phyloP scores from a whole-genome alignment of 2,888 invertebrate genomes.

The Tryphoninae sp. region DNA sequence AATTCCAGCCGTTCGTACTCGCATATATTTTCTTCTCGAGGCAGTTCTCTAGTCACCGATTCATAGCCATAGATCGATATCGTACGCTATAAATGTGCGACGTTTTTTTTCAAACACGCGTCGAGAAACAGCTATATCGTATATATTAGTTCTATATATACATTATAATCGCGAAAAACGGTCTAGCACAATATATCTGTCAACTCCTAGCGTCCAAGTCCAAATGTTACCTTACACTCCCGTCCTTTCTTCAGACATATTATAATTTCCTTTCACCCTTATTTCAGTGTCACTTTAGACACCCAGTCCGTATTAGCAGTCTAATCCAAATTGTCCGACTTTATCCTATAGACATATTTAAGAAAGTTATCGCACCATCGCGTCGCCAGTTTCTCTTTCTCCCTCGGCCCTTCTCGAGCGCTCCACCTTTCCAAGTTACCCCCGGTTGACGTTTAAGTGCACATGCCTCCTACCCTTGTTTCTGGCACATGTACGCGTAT shows the following conservation, averaged over 20 bases:
- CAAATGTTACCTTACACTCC: too few relatives aligned
- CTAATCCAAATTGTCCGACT: too few relatives aligned
- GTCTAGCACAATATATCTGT: too few relatives aligned
- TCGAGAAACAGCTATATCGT: slow-evolving; percentile 23
- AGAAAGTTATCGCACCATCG: slow-evolving; percentile 29
- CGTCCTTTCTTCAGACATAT: too few relatives aligned
- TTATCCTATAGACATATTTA: slow-evolving; percentile 6
- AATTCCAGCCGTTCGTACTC: background rate
- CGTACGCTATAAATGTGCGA: slow-evolving; percentile 35
- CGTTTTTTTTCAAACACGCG: slow-evolving; percentile 17
- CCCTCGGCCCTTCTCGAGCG: slow-evolving; percentile 2
- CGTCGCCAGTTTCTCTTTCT: slow-evolving; percentile 21
- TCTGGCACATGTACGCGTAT: slow-evolving; percentile 34
- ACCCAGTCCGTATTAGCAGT: background rate
- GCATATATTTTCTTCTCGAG: slow-evolving; percentile 26
- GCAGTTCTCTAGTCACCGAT: slow-evolving; percentile 64
- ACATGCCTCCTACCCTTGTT: slow-evolving; percentile 15
- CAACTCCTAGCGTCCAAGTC: too few relatives aligned
- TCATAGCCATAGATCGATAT: slow-evolving; percentile 62
- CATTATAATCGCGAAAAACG: too few relatives aligned
- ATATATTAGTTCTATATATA: slow-evolving; percentile 2
- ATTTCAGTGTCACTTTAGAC: too few relatives aligned
- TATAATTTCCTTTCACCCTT: too few relatives aligned
- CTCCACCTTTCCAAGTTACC: slow-evolving; percentile 33
- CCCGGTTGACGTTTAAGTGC: slow-evolving; percentile 27